Base-by-base conservation (phyloP, 1,140 invertebrate genomes). In the Tetramorium alpestre region DNA sequence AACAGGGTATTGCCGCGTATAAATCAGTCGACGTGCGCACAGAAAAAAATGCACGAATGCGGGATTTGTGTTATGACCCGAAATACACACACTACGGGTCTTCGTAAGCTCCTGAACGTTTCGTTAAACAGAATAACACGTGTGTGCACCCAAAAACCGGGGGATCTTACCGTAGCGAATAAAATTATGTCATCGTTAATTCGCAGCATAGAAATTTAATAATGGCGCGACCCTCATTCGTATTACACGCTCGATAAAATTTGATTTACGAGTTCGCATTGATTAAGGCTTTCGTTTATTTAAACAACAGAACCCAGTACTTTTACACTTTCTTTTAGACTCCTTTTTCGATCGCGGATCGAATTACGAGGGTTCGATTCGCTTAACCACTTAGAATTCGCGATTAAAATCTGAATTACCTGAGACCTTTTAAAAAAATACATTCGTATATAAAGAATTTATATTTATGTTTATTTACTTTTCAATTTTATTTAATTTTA, bases 1-100 rank as follows among this genome's bases (percentile, higher is more conserved):
- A 77, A 56, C 54, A 62, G 41, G 56, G 60, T 80, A 60, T 13
- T 54, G 13, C 78, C 22, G 62, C 49, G 56, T 60, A 86, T 90
- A 90, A 90, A 90, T 90, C 88, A 75, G 56, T 90, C 89, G 73
- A 64, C 80, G 64, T 75, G 75, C 11, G 41, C 25, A 2, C 4
- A 18, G 22, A 49, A 60, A 77, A 49, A 80, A 73, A 86, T 13
- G 51, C 77, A 84, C 25, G 25, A 89, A 64, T 78, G 77, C 60
- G 65, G 7, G 44, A 56, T 51, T 87, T 80, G 85, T 75, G 85
- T 90, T 64, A 76, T 72, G 76, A 87, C 33, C 16, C 49, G 69
- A 67, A 62, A 60, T 62, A 58, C 73, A 70, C 28, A 60, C 25
- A 3, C 33, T 65, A 25, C 22, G 51, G 22, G 18, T 41, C 85